Percentiles rank a stretch among this genome's conserved stretches.
Conservation (phyloP, 1,140 invertebrate genomes). For the Parapsyche elsis region DNA sequence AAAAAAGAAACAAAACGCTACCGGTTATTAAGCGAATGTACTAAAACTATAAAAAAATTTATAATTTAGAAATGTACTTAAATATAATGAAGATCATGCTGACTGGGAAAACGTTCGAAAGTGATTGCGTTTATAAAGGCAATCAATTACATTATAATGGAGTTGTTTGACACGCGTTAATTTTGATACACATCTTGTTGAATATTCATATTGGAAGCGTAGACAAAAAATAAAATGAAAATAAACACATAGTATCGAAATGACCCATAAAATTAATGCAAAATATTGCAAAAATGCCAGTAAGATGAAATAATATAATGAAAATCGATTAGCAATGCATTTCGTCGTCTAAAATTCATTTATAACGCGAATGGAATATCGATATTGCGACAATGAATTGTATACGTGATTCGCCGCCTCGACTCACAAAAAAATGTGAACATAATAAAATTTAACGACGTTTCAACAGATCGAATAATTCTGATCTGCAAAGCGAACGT, state of each 20-base stretch:
- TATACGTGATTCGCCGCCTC: neutral
- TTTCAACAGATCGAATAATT: neutral
- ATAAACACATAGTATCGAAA: too few relatives aligned
- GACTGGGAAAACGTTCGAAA: constrained; percentile 3
- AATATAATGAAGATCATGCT: neutral
- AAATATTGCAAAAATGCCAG: too few relatives aligned
- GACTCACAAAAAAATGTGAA: neutral
- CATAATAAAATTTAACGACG: neutral
- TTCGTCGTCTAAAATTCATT: too few relatives aligned
- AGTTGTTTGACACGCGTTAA: neutral
- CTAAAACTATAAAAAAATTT: too few relatives aligned
- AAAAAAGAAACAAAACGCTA: too few relatives aligned
- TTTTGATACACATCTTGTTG: neutral
- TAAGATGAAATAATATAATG: too few relatives aligned
- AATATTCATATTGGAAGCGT: constrained; percentile 3
- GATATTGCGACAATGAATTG: neutral
- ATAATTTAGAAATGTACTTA: too few relatives aligned
- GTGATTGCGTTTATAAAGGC: neutral
- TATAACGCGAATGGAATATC: neutral
- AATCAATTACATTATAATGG: neutral
- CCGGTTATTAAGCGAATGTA: too few relatives aligned
- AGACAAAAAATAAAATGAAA: too few relatives aligned
- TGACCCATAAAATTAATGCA: too few relatives aligned
- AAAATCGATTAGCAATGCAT: too few relatives aligned
- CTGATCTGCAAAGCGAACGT: neutral